Percentiles rank a stretch among this genome's conserved stretches.
These are phyloP conservation scores for Clunio marinus DNA, from an alignment of 2,888 invertebrate species.

Conservation along the genomic window DNA sequence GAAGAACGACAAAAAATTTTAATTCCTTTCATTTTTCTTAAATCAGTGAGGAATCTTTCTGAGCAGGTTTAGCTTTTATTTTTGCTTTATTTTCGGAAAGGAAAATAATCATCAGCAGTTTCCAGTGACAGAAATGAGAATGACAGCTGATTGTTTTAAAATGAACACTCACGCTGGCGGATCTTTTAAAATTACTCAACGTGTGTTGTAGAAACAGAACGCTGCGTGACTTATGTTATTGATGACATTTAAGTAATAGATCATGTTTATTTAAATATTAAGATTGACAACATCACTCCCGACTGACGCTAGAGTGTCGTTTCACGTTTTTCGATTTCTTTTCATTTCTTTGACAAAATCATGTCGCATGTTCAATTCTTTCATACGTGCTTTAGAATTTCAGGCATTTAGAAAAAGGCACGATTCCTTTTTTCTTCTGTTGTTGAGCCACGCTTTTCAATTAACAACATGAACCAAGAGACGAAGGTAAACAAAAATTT, in stretches of 20 bases:
- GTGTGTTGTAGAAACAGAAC: not conserved
- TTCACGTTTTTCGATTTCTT: not conserved
- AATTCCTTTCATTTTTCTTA: not conserved
- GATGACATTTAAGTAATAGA: constrained; percentile 39
- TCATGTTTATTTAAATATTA: constrained; percentile 38
- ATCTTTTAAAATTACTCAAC: constrained; percentile 26
- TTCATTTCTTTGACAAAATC: constrained; percentile 12
- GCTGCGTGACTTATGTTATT: constrained; percentile 26
- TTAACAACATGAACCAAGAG: not conserved
- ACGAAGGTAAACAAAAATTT: not conserved
- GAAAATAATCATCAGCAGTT: not conserved
- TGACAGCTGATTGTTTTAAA: constrained; percentile 35
- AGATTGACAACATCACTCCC: constrained; percentile 33
- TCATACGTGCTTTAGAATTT: not conserved
- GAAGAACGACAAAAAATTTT: not conserved
- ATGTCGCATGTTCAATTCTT: not conserved
- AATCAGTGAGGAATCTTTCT: no score
- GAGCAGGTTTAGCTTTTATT: no score
- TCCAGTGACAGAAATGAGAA: not conserved
- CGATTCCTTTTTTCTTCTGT: not conserved
- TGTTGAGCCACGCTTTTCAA: constrained; percentile 17
- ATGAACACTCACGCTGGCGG: not conserved
- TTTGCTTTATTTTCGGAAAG: not conserved
- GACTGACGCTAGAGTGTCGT: no score
- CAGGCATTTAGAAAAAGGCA: not conserved